Base-by-base conservation (phyloP, 1,140 invertebrate species). In the Zaprionus lachaisei region DNA sequence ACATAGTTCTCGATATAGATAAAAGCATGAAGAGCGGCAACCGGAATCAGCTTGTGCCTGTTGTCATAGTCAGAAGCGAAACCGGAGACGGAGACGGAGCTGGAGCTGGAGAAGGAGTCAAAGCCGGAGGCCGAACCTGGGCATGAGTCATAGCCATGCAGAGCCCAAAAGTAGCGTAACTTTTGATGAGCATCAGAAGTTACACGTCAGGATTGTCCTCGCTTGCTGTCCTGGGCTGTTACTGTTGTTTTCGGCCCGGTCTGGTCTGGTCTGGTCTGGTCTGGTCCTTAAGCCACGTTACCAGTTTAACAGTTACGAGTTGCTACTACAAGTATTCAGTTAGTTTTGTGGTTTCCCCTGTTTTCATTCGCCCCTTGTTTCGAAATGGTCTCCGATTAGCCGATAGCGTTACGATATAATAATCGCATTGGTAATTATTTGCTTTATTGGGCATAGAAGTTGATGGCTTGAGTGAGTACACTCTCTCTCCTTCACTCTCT, bases 181-280 rank as follows among this genome's bases (percentile, higher is more conserved):
- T 85, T 76, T 79, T 76, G 76, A 83, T 81, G 68, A 79, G 79
- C 72, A 68, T 34, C 34, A 66, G 60, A 62, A 62, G 47, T 38
- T 68, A 26, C 68, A 65, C 49, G 24, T 38, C 41, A 38, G 34
- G 47, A 66, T 67, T 67, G 71, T 41, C 47, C 38, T 6, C 15
- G 38, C 31, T 11, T 34, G 31, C 31, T 34, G 2, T 9, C 9
- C 9, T 11, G 9, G 2, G 0, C 11, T 34, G 9, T 34, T 34
- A 9, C 9, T 34, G 31, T 11, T 11, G 31, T 9, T 34, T 34
- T 34, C 31, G 9, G 2, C 31, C 31, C 9, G 31, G 31, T 2
- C 38, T 6, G 37, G 14, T 38, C 12, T 12, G 34, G 34, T 14
- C 34, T 37, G 7, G 0, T 4, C 31, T 65, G 41, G 20, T 37